phyloP scores from a whole-genome alignment of 2,113 vertebrate species.

The Thryonomys swinderianus region DNA sequence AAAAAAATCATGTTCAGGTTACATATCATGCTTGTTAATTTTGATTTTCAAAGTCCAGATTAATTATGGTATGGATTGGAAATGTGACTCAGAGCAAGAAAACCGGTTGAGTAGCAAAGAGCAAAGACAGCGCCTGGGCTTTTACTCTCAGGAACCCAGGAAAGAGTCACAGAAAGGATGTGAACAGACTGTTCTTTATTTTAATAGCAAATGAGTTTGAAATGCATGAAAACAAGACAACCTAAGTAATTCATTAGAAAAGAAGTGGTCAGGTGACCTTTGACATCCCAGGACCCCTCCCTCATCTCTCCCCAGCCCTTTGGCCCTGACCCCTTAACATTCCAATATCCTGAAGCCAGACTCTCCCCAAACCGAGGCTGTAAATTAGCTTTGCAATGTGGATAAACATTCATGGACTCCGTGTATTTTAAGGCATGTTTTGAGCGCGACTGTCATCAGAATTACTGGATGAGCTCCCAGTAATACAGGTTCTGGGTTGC shows the following conservation, averaged over 20 bases:
- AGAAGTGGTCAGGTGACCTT: constrained; percentile 63
- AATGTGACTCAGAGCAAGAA: constrained; percentile 68
- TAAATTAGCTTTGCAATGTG: constrained; percentile 59
- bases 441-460: not conserved
- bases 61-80: constrained; percentile 75
- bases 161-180: constrained; percentile 49
- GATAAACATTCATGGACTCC: constrained; percentile 32
- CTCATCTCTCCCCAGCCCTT: constrained; percentile 2
- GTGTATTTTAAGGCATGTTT: constrained; percentile 33
- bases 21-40: constrained; percentile 70
- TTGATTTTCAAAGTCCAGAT: constrained; percentile 75
- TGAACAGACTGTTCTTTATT: constrained; percentile 50
- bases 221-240: constrained; percentile 59
- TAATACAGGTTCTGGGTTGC: not conserved
- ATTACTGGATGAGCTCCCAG: not conserved
- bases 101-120: constrained; percentile 14
- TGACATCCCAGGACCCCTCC: constrained; percentile 35
- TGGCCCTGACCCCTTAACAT: constrained; percentile 68
- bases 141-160: constrained; percentile 61
- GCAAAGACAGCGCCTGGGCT: constrained; percentile 47
- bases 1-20: constrained; percentile 75
- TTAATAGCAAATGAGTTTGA: constrained; percentile 59
- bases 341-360: constrained; percentile 64
- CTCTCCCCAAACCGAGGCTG: not conserved
- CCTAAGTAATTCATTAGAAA: constrained; percentile 42